Evolutionary conservation across 2,888 invertebrate species (phyloP), one percentile per base, ranked within the genome.

Genomic region (Meganola albula): DNA sequence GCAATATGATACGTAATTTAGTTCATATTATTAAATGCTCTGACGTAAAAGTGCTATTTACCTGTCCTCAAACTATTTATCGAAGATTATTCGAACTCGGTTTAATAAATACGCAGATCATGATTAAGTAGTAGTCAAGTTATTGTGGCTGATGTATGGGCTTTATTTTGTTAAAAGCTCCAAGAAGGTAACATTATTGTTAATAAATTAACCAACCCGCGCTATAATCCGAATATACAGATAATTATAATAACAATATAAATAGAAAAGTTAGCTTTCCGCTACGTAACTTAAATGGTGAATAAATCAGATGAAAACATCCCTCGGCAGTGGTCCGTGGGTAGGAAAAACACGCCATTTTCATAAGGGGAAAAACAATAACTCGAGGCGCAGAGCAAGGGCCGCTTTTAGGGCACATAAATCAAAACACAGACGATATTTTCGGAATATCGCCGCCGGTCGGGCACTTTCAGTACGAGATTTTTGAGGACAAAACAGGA

Each of bases 281-380:
- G 65, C 66, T 60, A 64, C 66, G 65, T 70, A 70, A 74, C 58
- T 74, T 72, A 62, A 55, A 65, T 67, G 58, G 57, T 56, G 63
- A 63, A 74, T 73, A 73, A 74, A 72, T 74, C 71, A 69, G 55
- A 44, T 48, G 45, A 49, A 64, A 74, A 74, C 57, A 73, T 67
- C 54, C 62, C 58, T 65, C 48, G 61, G 54, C 67, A 67, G 59
- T 64, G 69, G 67, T 64, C 66, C 52, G 64, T 57, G 65, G 53
- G 62, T 58, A 64, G 57, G 67, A 71, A 74, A 75, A 77, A 73
- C 73, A 66, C 65, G 69, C 67, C 61, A 67, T 77, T 80, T 79
- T 80, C 79, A 73, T 79, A 78, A 82, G 74, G 72, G 72, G 71
- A 73, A 74, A 80, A 79, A 82, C 80, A 82, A 82, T 82, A 80